These are phyloP conservation scores for Dufourea novaeangliae DNA, from an alignment of 1,140 invertebrate species.

Conservation along the genomic window DNA sequence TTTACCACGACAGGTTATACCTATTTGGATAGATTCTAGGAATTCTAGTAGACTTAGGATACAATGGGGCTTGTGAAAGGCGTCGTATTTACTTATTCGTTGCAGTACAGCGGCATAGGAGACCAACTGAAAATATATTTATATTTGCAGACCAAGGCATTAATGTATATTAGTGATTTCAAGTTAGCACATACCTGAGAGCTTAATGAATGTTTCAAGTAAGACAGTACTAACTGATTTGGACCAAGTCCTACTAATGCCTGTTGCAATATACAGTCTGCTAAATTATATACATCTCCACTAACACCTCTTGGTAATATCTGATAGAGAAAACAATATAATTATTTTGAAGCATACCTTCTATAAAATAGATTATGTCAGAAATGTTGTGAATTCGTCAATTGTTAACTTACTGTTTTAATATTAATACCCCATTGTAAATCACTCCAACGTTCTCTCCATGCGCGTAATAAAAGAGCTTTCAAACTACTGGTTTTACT, in stretches of 20 bases:
- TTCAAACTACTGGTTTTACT: conserved; percentile 93
- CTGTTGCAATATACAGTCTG: conserved; percentile 96
- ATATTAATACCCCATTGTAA: conserved; percentile 97
- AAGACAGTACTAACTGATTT: conserved; percentile 94
- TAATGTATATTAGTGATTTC: neutral
- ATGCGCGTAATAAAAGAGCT: conserved; percentile 92
- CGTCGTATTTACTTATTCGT: conserved; percentile 94
- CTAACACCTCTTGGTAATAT: conserved; percentile 92
- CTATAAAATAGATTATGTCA: neutral
- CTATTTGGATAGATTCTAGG: conserved; percentile 89
- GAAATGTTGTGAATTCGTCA: neutral
- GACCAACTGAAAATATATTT: conserved; percentile 84
- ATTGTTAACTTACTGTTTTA: conserved; percentile 88
- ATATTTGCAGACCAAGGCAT: neutral
- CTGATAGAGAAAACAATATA: conserved; percentile 68
- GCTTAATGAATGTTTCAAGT: conserved; percentile 94
- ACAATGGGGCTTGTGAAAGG: conserved; percentile 94
- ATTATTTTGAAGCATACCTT: neutral
- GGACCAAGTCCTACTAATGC: conserved; percentile 95
- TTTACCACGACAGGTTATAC: conserved; percentile 87
- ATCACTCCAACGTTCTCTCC: conserved; percentile 96
- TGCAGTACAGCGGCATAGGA: conserved; percentile 94
- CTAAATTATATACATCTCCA: conserved; percentile 95
- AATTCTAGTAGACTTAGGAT: conserved; percentile 93
- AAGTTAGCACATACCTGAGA: conserved; percentile 84